Percentiles rank a stretch among this genome's conserved stretches.
phyloP scores from a whole-genome alignment of 2,888 invertebrate genomes.

The Geophilus truncorum region DNA sequence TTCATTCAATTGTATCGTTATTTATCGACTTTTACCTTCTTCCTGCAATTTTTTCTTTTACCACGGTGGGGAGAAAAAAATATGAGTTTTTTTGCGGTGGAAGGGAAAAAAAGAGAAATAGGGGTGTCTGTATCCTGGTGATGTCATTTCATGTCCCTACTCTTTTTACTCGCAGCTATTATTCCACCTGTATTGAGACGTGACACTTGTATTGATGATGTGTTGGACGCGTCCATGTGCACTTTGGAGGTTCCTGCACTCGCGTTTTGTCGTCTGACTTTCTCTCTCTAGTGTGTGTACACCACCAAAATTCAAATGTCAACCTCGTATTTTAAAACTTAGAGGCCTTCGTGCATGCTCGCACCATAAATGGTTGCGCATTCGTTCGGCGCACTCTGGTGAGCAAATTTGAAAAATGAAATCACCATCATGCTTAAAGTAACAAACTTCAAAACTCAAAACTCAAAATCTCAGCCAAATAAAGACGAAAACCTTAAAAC shows the following conservation, averaged over 20 bases:
- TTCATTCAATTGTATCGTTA: too few relatives aligned
- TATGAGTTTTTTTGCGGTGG: too few relatives aligned
- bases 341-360: not conserved
- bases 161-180: conserved; percentile 27
- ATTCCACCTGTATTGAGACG: conserved; percentile 27
- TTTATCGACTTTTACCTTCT: too few relatives aligned
- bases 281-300: too few relatives aligned
- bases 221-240: conserved; percentile 15
- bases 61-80: too few relatives aligned
- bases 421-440: too few relatives aligned
- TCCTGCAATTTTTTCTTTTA: too few relatives aligned
- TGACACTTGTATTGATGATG: conserved; percentile 27
- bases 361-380: not conserved
- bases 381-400: not conserved
- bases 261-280: not conserved
- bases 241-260: not conserved
- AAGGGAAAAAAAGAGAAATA: not conserved
- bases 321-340: not conserved
- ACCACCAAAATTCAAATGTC: not conserved
- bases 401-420: not conserved
- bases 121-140: conserved; percentile 13
- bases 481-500: too few relatives aligned
- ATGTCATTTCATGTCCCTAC: conserved; percentile 21
- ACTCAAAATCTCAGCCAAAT: too few relatives aligned
- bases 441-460: too few relatives aligned